Evolutionary conservation across 1,140 invertebrate species (phyloP), one percentile per base, ranked within the genome.

Genomic region (Drosophila kikkawai): DNA sequence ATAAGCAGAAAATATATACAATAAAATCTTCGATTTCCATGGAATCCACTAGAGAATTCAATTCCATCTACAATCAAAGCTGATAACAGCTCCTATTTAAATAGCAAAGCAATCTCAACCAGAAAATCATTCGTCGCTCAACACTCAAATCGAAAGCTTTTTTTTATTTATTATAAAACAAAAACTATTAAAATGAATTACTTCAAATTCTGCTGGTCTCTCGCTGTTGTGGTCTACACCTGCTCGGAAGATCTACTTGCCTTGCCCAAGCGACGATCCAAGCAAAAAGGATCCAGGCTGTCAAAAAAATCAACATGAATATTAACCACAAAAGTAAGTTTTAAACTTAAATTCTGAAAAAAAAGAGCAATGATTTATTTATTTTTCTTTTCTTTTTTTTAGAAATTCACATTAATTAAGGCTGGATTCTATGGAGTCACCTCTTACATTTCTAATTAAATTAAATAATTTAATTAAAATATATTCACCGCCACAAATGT

Each of bases 291-390:
- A 56, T 34, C 64, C 7, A 81, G 48, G 22, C 3, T 77, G 29
- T 66, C 77, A 4, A 82, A 12, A 79, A 86, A 53, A 44, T 82
- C 7, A 57, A 75, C 19, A 71, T 87, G 17, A 78, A 88, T 42
- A 80, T 84, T 17, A 69, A 79, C 51, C 84, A 80, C 41, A 75
- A 88, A 66, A 83, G 84, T 87, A 63, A 88, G 84, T 71, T 47
- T 15, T 22, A 0, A 19, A 15, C 5, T 44, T 63, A 26, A 63
- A 26, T 37, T 42, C 1, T 22, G 2, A 22, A 22, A 22, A 22
- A 22, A 2, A 26, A 26, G 3, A 19, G 47, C 9, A 12, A 51
- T 0, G 15, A 32, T 32, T 44, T 22, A 45, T 36, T 12, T 48
- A 32, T 15, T 44, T 29, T 1, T 55, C 9, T 4, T 22, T 1